These are phyloP conservation scores for Philotrypesis tridentata DNA, from an alignment of 1,140 invertebrate species.

Conservation along the genomic window DNA sequence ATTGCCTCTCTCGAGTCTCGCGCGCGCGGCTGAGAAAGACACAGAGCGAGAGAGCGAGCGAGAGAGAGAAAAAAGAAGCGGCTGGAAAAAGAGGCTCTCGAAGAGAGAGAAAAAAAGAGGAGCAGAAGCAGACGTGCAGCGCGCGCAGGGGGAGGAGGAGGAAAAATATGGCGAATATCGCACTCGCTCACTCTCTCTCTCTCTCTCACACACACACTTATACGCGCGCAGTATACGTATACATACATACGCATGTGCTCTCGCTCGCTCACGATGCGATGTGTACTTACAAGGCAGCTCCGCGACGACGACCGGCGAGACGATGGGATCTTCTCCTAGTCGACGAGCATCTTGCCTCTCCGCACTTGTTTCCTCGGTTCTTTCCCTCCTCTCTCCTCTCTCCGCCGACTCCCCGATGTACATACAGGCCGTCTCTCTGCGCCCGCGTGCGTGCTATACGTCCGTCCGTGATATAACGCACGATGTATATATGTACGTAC, in stretches of 20 bases:
- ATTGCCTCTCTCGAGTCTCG: background rate
- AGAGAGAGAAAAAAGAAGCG: too few relatives aligned
- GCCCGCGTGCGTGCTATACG: too few relatives aligned
- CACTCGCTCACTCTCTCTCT: background rate
- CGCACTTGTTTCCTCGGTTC: background rate
- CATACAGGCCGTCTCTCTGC: too few relatives aligned
- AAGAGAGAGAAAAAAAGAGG: background rate
- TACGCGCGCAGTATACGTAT: background rate
- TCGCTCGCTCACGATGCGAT: too few relatives aligned
- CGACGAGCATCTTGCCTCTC: constrained; percentile 13
- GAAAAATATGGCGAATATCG: constrained; percentile 38
- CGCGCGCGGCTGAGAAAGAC: background rate
- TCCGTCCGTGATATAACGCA: too few relatives aligned
- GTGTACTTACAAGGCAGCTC: constrained; percentile 3
- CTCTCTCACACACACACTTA: background rate
- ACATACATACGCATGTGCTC: background rate
- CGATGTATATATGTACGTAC: too few relatives aligned
- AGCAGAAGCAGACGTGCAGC: background rate
- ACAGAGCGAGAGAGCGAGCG: background rate
- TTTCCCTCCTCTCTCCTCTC: too few relatives aligned
- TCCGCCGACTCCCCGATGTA: too few relatives aligned
- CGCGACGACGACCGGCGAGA: background rate
- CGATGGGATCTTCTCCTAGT: constrained; percentile 1
- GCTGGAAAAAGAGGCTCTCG: background rate
- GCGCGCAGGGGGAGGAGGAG: background rate